Conservation (phyloP, 2,113 vertebrate genomes). For the Mystacornis crossleyi region DNA sequence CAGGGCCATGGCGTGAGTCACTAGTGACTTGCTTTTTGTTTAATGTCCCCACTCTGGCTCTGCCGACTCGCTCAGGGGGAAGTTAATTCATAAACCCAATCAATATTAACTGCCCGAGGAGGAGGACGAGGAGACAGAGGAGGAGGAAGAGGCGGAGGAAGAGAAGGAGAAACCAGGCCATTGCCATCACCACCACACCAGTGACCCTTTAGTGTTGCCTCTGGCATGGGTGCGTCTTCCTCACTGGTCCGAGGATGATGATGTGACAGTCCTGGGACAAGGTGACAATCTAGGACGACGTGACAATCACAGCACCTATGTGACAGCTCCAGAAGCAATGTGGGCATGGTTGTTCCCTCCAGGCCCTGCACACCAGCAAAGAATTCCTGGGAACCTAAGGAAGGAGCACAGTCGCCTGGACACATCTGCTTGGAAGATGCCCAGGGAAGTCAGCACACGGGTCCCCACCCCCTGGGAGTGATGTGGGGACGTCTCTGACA, state of each 20-base stretch:
- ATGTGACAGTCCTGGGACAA: not conserved
- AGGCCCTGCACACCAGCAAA: no score
- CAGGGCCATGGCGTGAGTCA: not conserved
- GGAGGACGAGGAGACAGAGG: not conserved
- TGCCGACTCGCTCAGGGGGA: not conserved
- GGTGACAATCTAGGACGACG: not conserved
- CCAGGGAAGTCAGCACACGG: not conserved
- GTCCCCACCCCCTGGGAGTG: not conserved
- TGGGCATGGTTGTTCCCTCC: not conserved
- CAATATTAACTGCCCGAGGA: not conserved
- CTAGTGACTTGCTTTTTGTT: not conserved
- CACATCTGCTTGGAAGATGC: not conserved
- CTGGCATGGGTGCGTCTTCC: not conserved
- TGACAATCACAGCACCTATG: no score
- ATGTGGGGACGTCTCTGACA: not conserved
- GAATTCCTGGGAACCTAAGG: rapidly evolving
- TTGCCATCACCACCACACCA: rapidly evolving
- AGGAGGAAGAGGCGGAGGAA: not conserved
- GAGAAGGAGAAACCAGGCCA: not conserved
- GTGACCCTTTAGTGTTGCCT: rapidly evolving
- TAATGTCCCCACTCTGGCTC: not conserved
- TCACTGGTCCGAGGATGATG: rapidly evolving
- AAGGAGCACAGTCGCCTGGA: not conserved
- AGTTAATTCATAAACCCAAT: slow-evolving; percentile 1
- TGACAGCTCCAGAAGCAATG: rapidly evolving